Evolutionary conservation across 2,888 invertebrate genomes (phyloP), one percentile per base, ranked within the genome.

Genomic region (Drosophila crucigera): DNA sequence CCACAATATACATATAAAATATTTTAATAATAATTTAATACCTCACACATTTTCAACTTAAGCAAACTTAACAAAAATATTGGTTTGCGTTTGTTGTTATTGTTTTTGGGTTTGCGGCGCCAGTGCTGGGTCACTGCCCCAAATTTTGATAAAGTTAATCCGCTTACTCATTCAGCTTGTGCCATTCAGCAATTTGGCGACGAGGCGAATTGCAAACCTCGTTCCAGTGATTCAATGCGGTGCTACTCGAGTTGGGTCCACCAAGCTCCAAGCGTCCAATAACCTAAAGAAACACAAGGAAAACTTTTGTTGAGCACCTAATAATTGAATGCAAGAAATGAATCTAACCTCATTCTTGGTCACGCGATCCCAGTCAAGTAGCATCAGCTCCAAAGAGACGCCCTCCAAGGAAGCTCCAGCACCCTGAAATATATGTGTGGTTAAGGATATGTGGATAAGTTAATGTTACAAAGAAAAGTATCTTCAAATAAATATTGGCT

Each of bases 171-270:
- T 97, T 96, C 90, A 99, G 95, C 94, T 99, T 98, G 95, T 99
- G 99, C 99, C 99, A 99, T 94, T 99, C 99, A 80, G 99, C 99
- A 92, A 99, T 99, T 95, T 99, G 99, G 82, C 99, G 96, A 86
- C 99, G 96, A 61, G 99, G 99, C 83, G 98, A 98, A 92, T 97
- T 98, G 94, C 98, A 97, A 84, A 99, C 98, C 94, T 99, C 99
- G 92, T 97, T 97, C 99, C 99, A 99, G 94, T 99, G 99, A 92
- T 97, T 98, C 28, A 97, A 94, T 61, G 98, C 97, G 75, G 97
- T 96, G 83, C 97, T 97, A 71, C 95, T 95, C 69, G 96, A 96
- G 89, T 97, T 97, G 59, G 95, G 94, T 43, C 97, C 97, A 56
- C 99, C 99, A 82, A 99, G 95, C 93, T 99, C 98, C 93, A 99